These are phyloP conservation scores for Dastarcus helophoroides DNA, from an alignment of 2,888 invertebrate species.

Conservation along the genomic window DNA sequence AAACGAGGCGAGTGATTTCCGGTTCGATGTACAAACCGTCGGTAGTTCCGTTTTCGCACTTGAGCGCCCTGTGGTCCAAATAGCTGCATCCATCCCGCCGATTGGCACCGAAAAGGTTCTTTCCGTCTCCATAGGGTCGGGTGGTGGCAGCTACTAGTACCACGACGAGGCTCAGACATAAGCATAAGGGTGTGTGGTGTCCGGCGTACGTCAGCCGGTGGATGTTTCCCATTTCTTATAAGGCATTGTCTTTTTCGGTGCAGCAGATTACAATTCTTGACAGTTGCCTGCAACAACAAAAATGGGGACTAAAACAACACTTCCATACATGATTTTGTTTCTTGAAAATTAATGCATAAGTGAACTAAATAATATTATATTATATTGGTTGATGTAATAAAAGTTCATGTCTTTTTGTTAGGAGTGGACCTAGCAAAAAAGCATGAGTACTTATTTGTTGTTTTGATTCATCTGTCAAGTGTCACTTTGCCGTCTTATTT, in stretches of 20 bases:
- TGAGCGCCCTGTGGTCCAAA: constrained; percentile 9
- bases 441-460: no score
- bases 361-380: no score
- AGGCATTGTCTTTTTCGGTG: constrained; percentile 23
- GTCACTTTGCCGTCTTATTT: no score
- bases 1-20: constrained; percentile 39
- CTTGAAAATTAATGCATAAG: no score
- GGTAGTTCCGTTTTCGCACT: constrained; percentile 18
- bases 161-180: constrained; percentile 14
- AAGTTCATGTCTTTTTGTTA: no score
- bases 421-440: no score
- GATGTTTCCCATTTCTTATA: constrained; percentile 24
- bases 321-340: no score
- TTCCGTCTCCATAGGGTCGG: constrained; percentile 21
- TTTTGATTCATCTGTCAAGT: no score
- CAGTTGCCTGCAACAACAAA: neutral
- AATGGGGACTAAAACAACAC: no score
- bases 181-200: constrained; percentile 13
- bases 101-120: no score
- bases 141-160: constrained; percentile 22
- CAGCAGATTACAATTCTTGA: neutral
- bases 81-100: constrained; percentile 3
- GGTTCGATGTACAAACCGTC: constrained; percentile 20
- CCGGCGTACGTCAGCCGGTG: constrained; percentile 27
- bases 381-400: no score